Percentiles rank a stretch among this genome's conserved stretches.
These are phyloP conservation scores for Girardinus metallicus DNA, from an alignment of 2,797 vertebrate genomes.

Conservation along the genomic window DNA sequence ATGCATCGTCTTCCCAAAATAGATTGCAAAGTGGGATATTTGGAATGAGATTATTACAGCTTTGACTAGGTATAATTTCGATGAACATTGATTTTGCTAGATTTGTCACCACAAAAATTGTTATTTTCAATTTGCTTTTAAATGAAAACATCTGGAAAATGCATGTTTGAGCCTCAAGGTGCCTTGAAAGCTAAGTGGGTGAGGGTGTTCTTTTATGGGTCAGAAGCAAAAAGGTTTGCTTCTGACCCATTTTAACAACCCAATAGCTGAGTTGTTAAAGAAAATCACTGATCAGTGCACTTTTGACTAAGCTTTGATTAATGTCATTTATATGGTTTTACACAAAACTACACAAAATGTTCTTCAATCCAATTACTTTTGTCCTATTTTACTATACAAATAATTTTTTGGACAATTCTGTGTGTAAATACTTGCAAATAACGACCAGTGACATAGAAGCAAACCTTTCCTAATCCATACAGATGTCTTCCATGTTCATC, in stretches of 20 bases:
- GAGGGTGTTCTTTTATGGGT: background rate
- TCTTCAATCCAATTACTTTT: background rate
- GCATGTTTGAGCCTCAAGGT: background rate
- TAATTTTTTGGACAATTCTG: background rate
- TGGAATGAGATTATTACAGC: background rate
- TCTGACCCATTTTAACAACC: too few species aligned
- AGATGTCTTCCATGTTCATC: conserved; percentile 12
- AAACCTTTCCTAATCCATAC: conserved; percentile 11
- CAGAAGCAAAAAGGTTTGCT: background rate
- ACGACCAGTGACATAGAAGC: background rate
- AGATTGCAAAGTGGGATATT: background rate
- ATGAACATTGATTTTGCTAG: background rate
- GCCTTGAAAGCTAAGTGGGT: background rate
- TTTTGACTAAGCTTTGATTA: background rate
- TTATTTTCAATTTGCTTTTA: background rate
- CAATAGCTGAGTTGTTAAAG: background rate
- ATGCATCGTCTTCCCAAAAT: background rate
- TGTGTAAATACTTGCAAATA: background rate
- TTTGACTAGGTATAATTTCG: too few species aligned
- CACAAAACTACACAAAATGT: background rate
- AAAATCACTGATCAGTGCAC: background rate
- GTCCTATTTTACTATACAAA: background rate
- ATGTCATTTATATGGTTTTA: background rate
- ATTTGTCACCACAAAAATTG: background rate
- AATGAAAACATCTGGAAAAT: background rate